Percentiles rank a stretch among this genome's conserved stretches.
Evolutionary conservation across 2,113 vertebrate genomes (phyloP).

Genomic region (Lonchura striata): DNA sequence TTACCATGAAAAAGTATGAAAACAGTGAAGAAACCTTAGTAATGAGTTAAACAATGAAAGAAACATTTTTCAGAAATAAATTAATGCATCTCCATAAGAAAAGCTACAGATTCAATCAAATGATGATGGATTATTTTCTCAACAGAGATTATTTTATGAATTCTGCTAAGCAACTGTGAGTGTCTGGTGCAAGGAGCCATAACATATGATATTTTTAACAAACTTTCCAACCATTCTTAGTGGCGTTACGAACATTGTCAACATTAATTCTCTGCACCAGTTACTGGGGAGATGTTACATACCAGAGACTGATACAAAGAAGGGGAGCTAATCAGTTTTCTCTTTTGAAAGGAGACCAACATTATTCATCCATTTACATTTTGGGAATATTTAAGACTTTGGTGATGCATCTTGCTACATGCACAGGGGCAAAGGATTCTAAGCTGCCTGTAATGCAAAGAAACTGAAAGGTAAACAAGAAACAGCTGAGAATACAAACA

Average conservation of each 20-base stretch:
- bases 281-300: neutral
- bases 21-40: neutral
- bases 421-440: neutral
- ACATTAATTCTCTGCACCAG: neutral
- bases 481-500: neutral
- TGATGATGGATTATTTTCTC: neutral
- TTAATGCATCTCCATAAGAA: neutral
- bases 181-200: neutral
- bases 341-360: neutral
- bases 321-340: neutral
- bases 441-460: neutral
- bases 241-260: neutral
- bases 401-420: neutral
- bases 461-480: neutral
- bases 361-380: neutral
- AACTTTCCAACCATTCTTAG: neutral
- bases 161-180: neutral
- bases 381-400: neutral
- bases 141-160: neutral
- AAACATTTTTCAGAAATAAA: neutral
- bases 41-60: neutral
- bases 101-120: neutral
- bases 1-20: neutral
- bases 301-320: neutral
- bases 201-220: neutral